These are phyloP conservation scores for Leptodactylus fuscus DNA, from an alignment of 2,113 vertebrate species.

Conservation along the genomic window DNA sequence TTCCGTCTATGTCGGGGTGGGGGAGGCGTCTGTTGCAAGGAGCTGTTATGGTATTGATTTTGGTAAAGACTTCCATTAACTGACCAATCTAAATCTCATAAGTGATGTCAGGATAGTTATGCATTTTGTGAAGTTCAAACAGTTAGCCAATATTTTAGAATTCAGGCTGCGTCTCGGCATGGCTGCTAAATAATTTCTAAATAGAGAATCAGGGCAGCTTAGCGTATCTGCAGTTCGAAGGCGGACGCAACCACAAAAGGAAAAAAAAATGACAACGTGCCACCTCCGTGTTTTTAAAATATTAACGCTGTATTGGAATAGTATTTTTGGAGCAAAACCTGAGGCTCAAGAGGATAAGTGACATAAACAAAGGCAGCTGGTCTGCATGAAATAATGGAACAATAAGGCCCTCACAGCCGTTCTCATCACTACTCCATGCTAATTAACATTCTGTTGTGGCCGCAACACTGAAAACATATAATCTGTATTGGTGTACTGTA, in stretches of 20 bases:
- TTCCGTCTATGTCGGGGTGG: conserved; percentile 65
- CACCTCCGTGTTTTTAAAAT: conserved; percentile 88
- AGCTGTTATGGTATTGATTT: conserved; percentile 87
- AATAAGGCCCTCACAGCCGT: conserved; percentile 83
- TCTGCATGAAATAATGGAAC: conserved; percentile 86
- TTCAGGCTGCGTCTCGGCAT: conserved; percentile 79
- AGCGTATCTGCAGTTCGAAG: conserved; percentile 80
- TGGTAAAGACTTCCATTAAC: conserved; percentile 88
- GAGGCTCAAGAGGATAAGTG: conserved; percentile 85
- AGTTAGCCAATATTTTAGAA: conserved; percentile 82
- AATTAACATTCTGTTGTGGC: conserved; percentile 88
- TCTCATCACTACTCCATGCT: conserved; percentile 85
- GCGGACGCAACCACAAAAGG: conserved; percentile 69
- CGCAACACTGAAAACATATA: conserved; percentile 85
- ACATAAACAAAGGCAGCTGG: conserved; percentile 88
- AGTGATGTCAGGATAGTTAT: conserved; percentile 86
- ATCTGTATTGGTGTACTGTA: conserved; percentile 86
- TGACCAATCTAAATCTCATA: conserved; percentile 87
- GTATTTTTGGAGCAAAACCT: conserved; percentile 85
- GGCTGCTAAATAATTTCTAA: conserved; percentile 88
- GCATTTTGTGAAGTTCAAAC: conserved; percentile 81
- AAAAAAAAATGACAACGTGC: conserved; percentile 81
- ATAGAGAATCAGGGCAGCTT: conserved; percentile 83
- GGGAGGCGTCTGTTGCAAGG: conserved; percentile 83
- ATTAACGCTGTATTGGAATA: conserved; percentile 84